Percentiles rank a stretch among this genome's conserved stretches.
These are phyloP conservation scores for Amphiura filiformis DNA, from an alignment of 35 echinoderm and acorn worm genomes.

Conservation along the genomic window DNA sequence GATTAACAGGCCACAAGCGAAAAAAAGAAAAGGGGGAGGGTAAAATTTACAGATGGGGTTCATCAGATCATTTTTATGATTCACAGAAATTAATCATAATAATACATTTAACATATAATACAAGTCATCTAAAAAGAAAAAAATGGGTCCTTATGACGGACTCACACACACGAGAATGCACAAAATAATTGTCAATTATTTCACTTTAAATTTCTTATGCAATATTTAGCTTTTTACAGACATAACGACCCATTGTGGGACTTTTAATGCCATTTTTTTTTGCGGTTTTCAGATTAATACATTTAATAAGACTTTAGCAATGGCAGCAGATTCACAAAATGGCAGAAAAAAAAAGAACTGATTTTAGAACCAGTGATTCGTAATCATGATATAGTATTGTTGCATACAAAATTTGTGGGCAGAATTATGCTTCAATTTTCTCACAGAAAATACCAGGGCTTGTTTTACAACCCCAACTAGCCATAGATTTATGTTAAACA, in stretches of 20 bases:
- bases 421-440: too few relatives aligned
- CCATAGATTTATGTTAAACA: too few relatives aligned
- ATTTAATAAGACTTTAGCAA: not conserved
- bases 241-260: not conserved
- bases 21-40: not conserved
- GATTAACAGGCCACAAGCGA: not conserved
- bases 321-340: not conserved
- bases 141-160: not conserved
- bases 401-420: too few relatives aligned
- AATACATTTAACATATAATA: not conserved
- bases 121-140: not conserved
- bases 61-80: not conserved
- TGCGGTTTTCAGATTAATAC: too few relatives aligned
- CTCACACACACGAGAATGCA: slow-evolving; percentile 1
- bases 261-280: too few relatives aligned
- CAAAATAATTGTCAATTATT: not conserved
- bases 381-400: not conserved
- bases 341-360: too few relatives aligned
- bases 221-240: not conserved
- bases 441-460: too few relatives aligned
- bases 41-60: not conserved
- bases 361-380: not conserved
- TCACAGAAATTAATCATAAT: not conserved
- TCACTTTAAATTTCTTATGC: not conserved
- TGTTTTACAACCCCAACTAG: too few relatives aligned